Percentiles rank a stretch among this genome's conserved stretches.
These are phyloP conservation scores for Poeciliopsis infans DNA, from an alignment of 2,797 vertebrate genomes.

Conservation along the genomic window DNA sequence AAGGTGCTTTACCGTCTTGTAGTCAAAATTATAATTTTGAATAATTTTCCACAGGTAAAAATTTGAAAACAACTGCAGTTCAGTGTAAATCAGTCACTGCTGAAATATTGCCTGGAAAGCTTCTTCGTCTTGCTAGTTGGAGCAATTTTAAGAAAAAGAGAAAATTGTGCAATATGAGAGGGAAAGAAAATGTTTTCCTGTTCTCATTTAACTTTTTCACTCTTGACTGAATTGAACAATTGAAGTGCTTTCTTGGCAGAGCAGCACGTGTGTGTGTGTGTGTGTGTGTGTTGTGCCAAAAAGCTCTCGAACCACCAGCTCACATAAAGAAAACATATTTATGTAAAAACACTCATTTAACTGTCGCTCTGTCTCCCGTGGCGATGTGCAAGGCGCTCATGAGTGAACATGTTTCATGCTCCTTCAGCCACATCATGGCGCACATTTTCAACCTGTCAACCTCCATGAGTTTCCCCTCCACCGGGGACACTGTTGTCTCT, in stretches of 20 bases:
- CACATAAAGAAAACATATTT: slow-evolving; percentile 8
- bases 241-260: not conserved
- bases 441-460: slow-evolving; percentile 81
- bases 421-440: slow-evolving; percentile 77
- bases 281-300: not conserved
- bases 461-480: slow-evolving; percentile 68
- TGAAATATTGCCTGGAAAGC: not conserved
- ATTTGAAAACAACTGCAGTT: not conserved
- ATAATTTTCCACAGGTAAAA: not conserved
- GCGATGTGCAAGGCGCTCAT: slow-evolving; percentile 52
- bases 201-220: not conserved
- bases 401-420: slow-evolving; percentile 78
- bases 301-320: slow-evolving; percentile 8
- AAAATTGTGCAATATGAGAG: not conserved
- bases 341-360: slow-evolving; percentile 38
- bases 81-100: not conserved
- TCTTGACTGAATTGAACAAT: not conserved
- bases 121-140: not conserved
- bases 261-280: not conserved
- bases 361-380: slow-evolving; percentile 52
- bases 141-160: not conserved
- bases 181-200: not conserved
- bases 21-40: not conserved
- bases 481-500: slow-evolving; percentile 66
- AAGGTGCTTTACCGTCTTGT: not conserved